Evolutionary conservation across 2,888 invertebrate genomes (phyloP), one percentile per base, ranked within the genome.

Genomic region (Volucella bombylans): DNA sequence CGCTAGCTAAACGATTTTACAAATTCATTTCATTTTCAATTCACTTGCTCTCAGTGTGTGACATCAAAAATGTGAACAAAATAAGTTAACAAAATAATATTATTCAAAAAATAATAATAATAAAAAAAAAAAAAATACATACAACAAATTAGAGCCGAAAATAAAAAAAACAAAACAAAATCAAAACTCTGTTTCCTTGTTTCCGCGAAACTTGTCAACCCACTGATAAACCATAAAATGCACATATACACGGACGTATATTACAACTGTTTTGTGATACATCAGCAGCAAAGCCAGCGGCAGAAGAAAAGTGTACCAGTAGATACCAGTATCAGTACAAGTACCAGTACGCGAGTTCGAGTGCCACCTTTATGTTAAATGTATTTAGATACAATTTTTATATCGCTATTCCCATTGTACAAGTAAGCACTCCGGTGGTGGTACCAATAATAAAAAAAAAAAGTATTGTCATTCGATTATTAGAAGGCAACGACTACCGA

Each of bases 371-470:
- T 65, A 67, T 80, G 54, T 72, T 73, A 59, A 78, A 69, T 59
- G 82, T 78, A 78, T 78, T 52, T 73, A 73, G 78, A 69, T 73
- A 83, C 83, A 74, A 12, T 79, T 83, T 82, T 69, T 78, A 59
- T 68, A 78, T 78, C 68, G 61, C 62, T 67, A 67, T 77, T 54
- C 67, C 59, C 52, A 79, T 74, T 69, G 38, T 65, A 69, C 74
- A 83, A 83, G 74, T 83, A 69, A 83, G 38, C 74, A 74, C 79
- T 69, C 80, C 69, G 83, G 69, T 83, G 71, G 74, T 74, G 69
- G 59, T 69, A 55, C 67, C 71, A 80, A 80, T 83, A 79, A 71
- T 65, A 79, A 79, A 79, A 69, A 79, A 83, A 80, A 65, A 43
- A 67, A 69, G 12, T 61, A 79, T 80, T 71, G 74, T 74, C 79